These are phyloP conservation scores for Achroia grisella DNA, from an alignment of 1,140 invertebrate genomes.

Conservation along the genomic window DNA sequence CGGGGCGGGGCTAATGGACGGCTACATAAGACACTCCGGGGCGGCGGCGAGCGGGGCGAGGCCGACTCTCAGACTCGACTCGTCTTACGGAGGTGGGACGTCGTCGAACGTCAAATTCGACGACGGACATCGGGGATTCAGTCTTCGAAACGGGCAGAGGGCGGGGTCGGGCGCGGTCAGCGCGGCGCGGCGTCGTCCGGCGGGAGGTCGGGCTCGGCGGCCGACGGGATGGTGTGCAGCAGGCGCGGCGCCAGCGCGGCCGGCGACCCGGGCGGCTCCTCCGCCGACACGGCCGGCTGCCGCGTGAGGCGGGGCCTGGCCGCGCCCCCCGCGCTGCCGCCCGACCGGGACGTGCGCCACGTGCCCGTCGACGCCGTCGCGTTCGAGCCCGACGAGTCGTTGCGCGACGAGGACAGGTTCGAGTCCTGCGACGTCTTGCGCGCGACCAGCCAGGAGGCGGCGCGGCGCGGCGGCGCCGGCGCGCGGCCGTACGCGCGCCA, in stretches of 20 bases:
- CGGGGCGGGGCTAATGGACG: constrained; percentile 24
- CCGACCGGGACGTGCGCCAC: constrained; percentile 87
- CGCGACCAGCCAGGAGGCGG: constrained; percentile 90
- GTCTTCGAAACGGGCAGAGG: not conserved
- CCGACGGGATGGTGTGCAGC: constrained; percentile 87
- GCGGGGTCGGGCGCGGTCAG: constrained; percentile 6
- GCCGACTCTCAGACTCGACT: not conserved
- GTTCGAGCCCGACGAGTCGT: constrained; percentile 90
- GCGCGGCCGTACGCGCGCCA: constrained; percentile 86
- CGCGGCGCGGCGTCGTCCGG: constrained; percentile 75
- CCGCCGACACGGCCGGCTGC: constrained; percentile 83
- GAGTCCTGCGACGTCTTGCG: constrained; percentile 93
- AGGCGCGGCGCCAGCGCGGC: constrained; percentile 77
- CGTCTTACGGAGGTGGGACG: not conserved
- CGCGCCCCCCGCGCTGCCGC: constrained; percentile 71
- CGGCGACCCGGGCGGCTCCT: constrained; percentile 78
- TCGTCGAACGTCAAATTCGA: not conserved
- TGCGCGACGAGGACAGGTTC: constrained; percentile 88
- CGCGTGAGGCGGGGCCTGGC: constrained; percentile 82
- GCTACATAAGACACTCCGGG: constrained; percentile 20
- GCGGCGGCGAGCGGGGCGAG: not conserved
- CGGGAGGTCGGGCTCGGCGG: constrained; percentile 84
- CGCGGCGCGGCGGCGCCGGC: constrained; percentile 83
- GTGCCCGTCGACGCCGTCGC: constrained; percentile 90
- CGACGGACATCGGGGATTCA: not conserved